These are phyloP conservation scores for Hemaris fuciformis DNA, from an alignment of 2,888 invertebrate species.

Conservation along the genomic window DNA sequence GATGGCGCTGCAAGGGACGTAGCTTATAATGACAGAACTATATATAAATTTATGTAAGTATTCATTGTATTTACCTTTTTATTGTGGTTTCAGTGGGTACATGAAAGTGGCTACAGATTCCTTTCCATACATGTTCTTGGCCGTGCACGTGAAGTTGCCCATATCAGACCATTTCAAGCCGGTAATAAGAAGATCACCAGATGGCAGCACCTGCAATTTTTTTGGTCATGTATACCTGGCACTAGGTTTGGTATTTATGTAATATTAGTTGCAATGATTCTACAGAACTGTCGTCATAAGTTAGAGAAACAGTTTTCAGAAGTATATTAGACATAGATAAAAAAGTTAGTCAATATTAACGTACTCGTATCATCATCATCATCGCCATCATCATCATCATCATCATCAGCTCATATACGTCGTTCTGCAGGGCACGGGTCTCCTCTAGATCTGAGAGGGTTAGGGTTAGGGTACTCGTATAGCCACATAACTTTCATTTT, in stretches of 20 bases:
- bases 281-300: too few species aligned
- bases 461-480: too few species aligned
- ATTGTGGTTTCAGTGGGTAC: constrained; percentile 81
- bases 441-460: too few species aligned
- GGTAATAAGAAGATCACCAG: constrained; percentile 89
- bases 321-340: too few species aligned
- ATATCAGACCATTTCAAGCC: constrained; percentile 89
- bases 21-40: background rate
- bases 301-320: too few species aligned
- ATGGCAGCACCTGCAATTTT: constrained; percentile 80
- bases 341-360: too few species aligned
- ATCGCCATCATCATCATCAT: too few species aligned
- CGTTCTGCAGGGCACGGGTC: too few species aligned
- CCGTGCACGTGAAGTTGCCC: constrained; percentile 90
- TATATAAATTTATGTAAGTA: background rate
- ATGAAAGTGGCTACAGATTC: constrained; percentile 85
- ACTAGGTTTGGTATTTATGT: background rate
- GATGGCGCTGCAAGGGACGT: constrained; percentile 5
- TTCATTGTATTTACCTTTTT: constrained; percentile 37
- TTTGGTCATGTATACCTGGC: background rate
- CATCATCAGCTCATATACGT: too few species aligned
- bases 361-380: too few species aligned
- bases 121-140: constrained; percentile 84
- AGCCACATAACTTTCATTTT: too few species aligned
- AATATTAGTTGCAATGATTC: too few species aligned